phyloP scores from a whole-genome alignment of 2,113 vertebrate species.

The Falcunculus frontatus region DNA sequence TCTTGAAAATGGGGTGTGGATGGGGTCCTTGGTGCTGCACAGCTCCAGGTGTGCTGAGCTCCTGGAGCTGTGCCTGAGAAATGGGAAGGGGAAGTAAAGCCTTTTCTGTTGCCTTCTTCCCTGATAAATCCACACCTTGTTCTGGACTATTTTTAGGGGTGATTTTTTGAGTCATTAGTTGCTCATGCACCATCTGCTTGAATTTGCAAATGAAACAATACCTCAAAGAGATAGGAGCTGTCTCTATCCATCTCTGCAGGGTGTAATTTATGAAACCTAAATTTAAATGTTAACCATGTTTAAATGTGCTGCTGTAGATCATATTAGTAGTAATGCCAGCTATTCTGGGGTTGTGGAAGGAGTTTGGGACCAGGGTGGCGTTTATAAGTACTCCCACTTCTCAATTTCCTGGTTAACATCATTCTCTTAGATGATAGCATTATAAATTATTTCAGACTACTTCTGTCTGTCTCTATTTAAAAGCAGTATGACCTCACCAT shows the following conservation, averaged over 20 bases:
- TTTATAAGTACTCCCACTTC: constrained; percentile 49
- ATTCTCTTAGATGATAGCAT: neutral
- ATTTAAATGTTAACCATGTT: constrained; percentile 61
- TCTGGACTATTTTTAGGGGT: constrained; percentile 63
- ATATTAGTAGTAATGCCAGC: constrained; percentile 52
- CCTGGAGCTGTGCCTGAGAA: neutral
- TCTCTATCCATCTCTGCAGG: constrained; percentile 54
- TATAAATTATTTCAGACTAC: constrained; percentile 53
- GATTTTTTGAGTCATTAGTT: constrained; percentile 65
- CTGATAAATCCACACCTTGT: constrained; percentile 53
- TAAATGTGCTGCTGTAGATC: constrained; percentile 55
- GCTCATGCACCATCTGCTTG: constrained; percentile 64
- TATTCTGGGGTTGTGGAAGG: constrained; percentile 52
- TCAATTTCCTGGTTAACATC: constrained; percentile 51
- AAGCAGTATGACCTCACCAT: constrained; percentile 46
- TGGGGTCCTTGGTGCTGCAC: neutral
- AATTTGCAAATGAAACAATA: constrained; percentile 66
- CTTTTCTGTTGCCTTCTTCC: neutral
- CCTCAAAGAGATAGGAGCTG: constrained; percentile 65
- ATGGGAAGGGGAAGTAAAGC: neutral
- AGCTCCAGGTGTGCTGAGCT: accelerated
- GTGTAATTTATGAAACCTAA: constrained; percentile 63
- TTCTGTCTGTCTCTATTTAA: constrained; percentile 48
- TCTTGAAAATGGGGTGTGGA: neutral
- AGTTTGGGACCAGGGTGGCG: constrained; percentile 16